Base-by-base conservation (phyloP, 2,113 vertebrate species). In the Ardeotis arabs region DNA sequence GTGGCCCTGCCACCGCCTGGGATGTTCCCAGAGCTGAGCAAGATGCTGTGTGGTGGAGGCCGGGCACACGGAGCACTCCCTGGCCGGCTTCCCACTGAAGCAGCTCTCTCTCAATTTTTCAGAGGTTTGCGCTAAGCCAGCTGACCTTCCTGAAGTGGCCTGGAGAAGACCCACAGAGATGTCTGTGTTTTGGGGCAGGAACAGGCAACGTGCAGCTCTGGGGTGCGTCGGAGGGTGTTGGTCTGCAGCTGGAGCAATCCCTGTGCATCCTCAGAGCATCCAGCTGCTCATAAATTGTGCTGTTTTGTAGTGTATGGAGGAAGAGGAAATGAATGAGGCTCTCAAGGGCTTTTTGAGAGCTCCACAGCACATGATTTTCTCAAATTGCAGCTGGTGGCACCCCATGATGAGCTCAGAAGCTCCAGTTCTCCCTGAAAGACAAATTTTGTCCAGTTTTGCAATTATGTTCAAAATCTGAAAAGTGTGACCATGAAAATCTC, bases 1-100 rank as follows among this genome's bases (percentile, higher is more conserved):
- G 67, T 37, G 45, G 11, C 66, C 22, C 35, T 9, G 18, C 27
- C 2, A 3, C n/a, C 3, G 1, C 18, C 69, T 0, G 1, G 23
- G 41, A 25, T 21, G 49, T 22, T 50, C 47, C 69, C 28, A 3
- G 60, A 28, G 53, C 35, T 0, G 2, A 11, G 37, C 0, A 9
- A 73, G 50, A 20, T 11, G 47, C 60, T 59, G 29, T 0, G 0
- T 14, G 0, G 0, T 11, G 35, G 63, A 23, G 49, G 28, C 21
- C 49, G 50, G 45, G 55, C 39, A 31, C 2, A 1, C 29, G 45
- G 41, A 35, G 19, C 35, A 20, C 29, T 10, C 35, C 28, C 31
- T 45, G 16, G 31, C 15, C 55, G 24, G 56, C 22, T 66, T 72
- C 47, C 2, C 14, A 29, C 68, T 62, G 41, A n/a, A 53, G 18